Evolutionary conservation across 2,113 vertebrate species (phyloP), one percentile per base, ranked within the genome.

Genomic region (Chinchilla lanigera): DNA sequence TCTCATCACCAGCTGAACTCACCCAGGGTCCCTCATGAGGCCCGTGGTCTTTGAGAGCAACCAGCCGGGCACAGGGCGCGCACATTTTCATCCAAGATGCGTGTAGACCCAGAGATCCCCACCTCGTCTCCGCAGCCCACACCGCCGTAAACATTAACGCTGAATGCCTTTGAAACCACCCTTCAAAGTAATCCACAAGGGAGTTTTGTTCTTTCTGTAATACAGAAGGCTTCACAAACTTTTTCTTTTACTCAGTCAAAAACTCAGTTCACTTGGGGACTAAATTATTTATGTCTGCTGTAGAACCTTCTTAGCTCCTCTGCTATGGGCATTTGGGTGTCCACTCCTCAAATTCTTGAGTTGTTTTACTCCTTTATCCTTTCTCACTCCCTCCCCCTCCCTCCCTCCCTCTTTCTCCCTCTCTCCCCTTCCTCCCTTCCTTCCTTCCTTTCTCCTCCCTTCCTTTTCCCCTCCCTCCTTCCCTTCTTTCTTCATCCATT

Each of bases 1-100:
- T 16, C 11, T 1, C 1, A 20, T 38, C 9, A 3, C 0, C 0
- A 3, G 1, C 7, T 77, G 44, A 28, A 30, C 13, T 47, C 41
- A 47, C 41, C 38, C 73, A 28, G 73, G 24, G 41, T 73, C 26
- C 44, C 12, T 47, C 41, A 2, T 28, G 73, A 44, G 38, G 26
- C 5, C 4, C 5, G 26, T 38, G 52, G 24, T 50, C 54, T 56
- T 14, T 20, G 26, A 75, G 73, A 35, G 38, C 16, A 50, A 28
- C 61, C 0, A 7, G 44, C 56, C 50, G 3, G 41, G 41, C 73
- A 77, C n/a, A 22, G 61, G 69, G 78, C 63, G 33, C 16, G 30
- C 3, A n/a, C 5, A 30, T 30, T 83, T 60, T 38, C 65, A 41
- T 73, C 35, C 86, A 44, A 82, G 60, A 41, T 2, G 0, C 33